A percentile compares a stretch with the other conserved stretches of the same genome.
These are phyloP conservation scores for Lophius americanus DNA, from an alignment of 2,797 vertebrate genomes.

Conservation along the genomic window DNA sequence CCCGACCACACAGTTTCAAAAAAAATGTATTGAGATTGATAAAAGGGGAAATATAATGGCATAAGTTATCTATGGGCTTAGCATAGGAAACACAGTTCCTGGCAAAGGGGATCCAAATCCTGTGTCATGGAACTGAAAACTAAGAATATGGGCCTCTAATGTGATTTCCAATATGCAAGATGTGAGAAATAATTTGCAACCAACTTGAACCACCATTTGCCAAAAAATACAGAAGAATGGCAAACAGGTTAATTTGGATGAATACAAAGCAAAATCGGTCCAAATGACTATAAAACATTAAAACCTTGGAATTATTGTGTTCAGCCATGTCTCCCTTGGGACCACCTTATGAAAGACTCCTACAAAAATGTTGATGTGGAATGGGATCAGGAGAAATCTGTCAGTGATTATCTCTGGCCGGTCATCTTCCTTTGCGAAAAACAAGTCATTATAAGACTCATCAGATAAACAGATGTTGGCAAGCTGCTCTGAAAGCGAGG, in stretches of 20 bases:
- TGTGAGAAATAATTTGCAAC: conserved; percentile 5
- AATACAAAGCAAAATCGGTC: conserved; percentile 20
- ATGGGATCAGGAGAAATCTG: conserved; percentile 50
- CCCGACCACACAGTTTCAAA: neutral
- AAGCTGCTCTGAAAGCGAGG: conserved; percentile 77
- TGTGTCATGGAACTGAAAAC: neutral
- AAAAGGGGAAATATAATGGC: too few relatives aligned
- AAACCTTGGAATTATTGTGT: conserved; percentile 21
- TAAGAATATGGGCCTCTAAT: neutral
- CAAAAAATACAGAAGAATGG: conserved; percentile 1
- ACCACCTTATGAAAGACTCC: conserved; percentile 25
- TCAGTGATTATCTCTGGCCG: conserved; percentile 63
- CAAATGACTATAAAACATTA: conserved; percentile 29
- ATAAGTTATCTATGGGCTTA: too few relatives aligned
- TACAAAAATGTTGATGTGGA: conserved; percentile 32
- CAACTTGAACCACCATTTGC: conserved; percentile 19
- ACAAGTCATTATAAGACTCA: conserved; percentile 71
- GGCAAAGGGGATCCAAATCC: neutral
- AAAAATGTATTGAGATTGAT: neutral
- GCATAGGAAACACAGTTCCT: neutral
- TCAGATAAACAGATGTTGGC: conserved; percentile 85
- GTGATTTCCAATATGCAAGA: neutral
- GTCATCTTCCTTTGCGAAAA: conserved; percentile 62
- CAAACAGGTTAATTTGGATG: conserved; percentile 9
- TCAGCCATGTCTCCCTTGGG: conserved; percentile 29